Base-by-base conservation (phyloP, 2,113 vertebrate genomes). In the Phocoena sinus region DNA sequence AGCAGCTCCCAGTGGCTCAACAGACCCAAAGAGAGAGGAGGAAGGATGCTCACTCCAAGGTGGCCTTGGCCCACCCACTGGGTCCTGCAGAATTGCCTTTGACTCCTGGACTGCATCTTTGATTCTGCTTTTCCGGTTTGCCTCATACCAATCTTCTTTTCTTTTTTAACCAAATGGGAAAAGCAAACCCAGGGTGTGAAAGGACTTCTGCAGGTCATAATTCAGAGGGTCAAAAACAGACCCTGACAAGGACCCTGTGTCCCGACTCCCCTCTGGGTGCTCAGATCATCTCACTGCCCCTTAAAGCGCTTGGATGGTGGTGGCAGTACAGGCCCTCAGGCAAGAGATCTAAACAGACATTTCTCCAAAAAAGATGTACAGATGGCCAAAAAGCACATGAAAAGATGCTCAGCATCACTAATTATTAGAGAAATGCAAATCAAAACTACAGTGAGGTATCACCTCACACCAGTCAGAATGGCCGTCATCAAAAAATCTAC, bases 321-420 rank as follows among this genome's bases (percentile, higher is more conserved):
- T 47, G 26, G 67, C 41, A 18, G 20, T 3, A 3, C 3, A 20
- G 36, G 38, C 33, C 60, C 44, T n/a, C 1, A 0, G 31, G 15
- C 13, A 67, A 41, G 53, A 53, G 53, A 53, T 53, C 15, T 53
- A 18, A 53, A 53, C 15, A 53, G 53, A 53, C 53, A 18, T 53
- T 53, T 53, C 15, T 53, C 53, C 53, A 17, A 53, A 53, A 53
- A 53, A 18, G 53, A 53, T 6, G 53, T 53, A 6, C 53, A 53
- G 53, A 17, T 53, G 53, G 53, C 53, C 53, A 53, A 53, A 53
- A 53, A 53, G 18, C 53, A 53, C 53, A 6, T 5, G 53, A 53
- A 53, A 53, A 53, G 53, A 53, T 53, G 53, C 15, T 18, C 53
- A 53, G 53, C 15, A 53, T 53, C 53, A 53, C 53, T 53, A 53